phyloP scores from a whole-genome alignment of 2,888 invertebrate species.

The Lepidochitona cinerea region DNA sequence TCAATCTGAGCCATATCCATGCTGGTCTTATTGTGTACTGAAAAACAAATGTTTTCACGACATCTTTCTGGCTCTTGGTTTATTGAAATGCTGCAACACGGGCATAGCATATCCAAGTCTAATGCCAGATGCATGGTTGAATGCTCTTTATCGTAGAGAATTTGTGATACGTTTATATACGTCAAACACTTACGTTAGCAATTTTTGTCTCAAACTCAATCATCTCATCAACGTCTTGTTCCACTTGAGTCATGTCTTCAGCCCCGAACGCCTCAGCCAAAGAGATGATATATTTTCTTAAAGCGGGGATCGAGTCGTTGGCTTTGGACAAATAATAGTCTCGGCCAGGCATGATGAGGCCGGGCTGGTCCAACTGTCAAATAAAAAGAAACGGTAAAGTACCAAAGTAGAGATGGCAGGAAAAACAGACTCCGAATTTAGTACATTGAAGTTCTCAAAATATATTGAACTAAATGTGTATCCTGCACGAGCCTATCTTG shows the following conservation, averaged over 20 bases:
- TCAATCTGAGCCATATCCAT: too few relatives aligned
- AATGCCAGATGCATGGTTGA: too few relatives aligned
- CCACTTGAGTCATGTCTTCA: slow-evolving; percentile 79
- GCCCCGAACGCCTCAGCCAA: slow-evolving; percentile 86
- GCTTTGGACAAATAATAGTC: slow-evolving; percentile 80
- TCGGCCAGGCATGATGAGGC: slow-evolving; percentile 81
- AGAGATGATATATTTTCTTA: slow-evolving; percentile 90
- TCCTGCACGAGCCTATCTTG: too few relatives aligned
- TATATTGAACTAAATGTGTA: too few relatives aligned
- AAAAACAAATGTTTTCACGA: too few relatives aligned
- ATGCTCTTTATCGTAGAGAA: too few relatives aligned
- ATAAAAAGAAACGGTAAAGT: too few relatives aligned
- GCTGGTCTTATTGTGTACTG: too few relatives aligned
- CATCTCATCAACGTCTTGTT: slow-evolving; percentile 80
- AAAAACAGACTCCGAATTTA: too few relatives aligned
- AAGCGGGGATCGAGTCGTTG: slow-evolving; percentile 81
- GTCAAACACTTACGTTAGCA: slow-evolving; percentile 84
- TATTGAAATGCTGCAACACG: background rate
- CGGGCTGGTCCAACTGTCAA: slow-evolving; percentile 89
- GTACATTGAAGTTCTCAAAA: too few relatives aligned
- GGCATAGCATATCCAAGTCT: too few relatives aligned
- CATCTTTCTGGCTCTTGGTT: background rate
- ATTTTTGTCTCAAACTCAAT: slow-evolving; percentile 90
- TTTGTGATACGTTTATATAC: background rate
- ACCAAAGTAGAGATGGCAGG: too few relatives aligned